A percentile compares a stretch with the other conserved stretches of the same genome.
Conservation (phyloP, 2,888 invertebrate species). For the Platycheirus albimanus region DNA sequence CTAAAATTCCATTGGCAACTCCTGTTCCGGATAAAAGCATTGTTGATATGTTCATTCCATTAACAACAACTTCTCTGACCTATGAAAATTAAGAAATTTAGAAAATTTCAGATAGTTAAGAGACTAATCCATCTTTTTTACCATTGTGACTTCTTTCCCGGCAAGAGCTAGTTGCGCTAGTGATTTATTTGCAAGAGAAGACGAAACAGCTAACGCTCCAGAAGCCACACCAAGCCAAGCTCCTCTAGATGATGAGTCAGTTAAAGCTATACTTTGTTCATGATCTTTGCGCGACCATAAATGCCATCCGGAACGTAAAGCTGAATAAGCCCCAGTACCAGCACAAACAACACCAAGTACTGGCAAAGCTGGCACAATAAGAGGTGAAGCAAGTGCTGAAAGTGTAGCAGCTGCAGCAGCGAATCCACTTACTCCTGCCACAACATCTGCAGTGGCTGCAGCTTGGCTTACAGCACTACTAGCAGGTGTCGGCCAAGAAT, state of each 20-base stretch:
- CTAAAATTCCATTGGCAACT: constrained; percentile 78
- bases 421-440: constrained; percentile 76
- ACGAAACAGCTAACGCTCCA: constrained; percentile 77
- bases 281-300: constrained; percentile 78
- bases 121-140: constrained; percentile 69
- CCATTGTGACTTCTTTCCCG: constrained; percentile 77
- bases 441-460: constrained; percentile 74
- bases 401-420: constrained; percentile 76
- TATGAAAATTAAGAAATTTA: constrained; percentile 40
- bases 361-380: constrained; percentile 77
- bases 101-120: background rate
- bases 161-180: constrained; percentile 77
- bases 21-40: constrained; percentile 79
- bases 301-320: constrained; percentile 76
- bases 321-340: constrained; percentile 77
- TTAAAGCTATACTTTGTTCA: constrained; percentile 78
- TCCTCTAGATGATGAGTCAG: constrained; percentile 77
- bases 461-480: constrained; percentile 46
- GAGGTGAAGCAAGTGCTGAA: constrained; percentile 75
- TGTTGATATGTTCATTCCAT: constrained; percentile 80
- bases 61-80: constrained; percentile 77
- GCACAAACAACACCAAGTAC: constrained; percentile 76
- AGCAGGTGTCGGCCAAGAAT: constrained; percentile 77
- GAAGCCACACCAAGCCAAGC: constrained; percentile 78
- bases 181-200: constrained; percentile 78